Evolutionary conservation across 2,888 invertebrate genomes (phyloP), one percentile per base, ranked within the genome.

Genomic region (Chydorus sphaericus): DNA sequence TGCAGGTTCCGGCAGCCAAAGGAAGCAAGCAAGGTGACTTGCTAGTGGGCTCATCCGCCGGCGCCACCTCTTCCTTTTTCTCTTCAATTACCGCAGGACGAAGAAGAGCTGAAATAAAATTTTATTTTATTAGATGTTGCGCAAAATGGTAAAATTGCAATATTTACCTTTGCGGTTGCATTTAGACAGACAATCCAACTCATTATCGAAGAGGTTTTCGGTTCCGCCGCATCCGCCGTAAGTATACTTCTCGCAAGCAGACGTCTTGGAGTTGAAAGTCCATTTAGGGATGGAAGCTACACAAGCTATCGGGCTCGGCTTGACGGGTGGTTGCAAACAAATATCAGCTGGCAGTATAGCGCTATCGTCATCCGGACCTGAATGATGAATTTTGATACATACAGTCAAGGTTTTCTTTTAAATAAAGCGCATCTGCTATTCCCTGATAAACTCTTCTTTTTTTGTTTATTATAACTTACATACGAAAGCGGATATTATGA

Each of bases 221-320:
- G 65, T 66, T 11, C 65, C 64, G 18, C 57, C 54, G 54, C 67
- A 67, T 10, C 66, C 67, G 4, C 66, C 65, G 50, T 64, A 67
- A 23, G 61, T 57, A 57, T 66, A 67, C 16, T 48, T 28, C 55
- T 64, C 61, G 59, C 66, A 67, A 14, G 10, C 29, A 4, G 18
- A 28, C n/a, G 16, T 36, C 33, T 20, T 50, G 29, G 54, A 28
- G 48, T 57, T 54, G 44, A 33, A 57, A n/a, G 57, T 57, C 33
- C 48, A 57, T 14, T 48, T 20, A 16, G 54, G 26, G 14, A 44
- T 48, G 16, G 30, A 5, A 26, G 38, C 57, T 4, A 20, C 18
- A 36, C 57, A 57, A 3, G 30, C 31, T 10, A 44, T 44, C 20
- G 44, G 44, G 44, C 44, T 44, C 44, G 44, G 44, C 14, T 44